Evolutionary conservation across 1,140 invertebrate genomes (phyloP).

Genomic region (Ditylenchus dipsaci): DNA sequence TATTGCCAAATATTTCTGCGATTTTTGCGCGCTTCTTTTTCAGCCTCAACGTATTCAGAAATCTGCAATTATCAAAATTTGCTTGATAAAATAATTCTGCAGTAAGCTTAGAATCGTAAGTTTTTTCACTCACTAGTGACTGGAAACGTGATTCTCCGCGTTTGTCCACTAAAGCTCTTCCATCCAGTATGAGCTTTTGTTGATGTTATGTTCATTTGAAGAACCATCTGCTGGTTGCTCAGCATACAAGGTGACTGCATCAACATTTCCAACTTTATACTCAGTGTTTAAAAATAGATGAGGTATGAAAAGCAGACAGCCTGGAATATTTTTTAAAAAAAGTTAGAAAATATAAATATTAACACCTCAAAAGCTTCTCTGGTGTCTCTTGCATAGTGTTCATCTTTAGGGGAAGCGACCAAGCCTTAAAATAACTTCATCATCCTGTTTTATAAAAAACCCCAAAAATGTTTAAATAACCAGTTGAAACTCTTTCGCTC

Average conservation of each 20-base stretch:
- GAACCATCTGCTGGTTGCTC: constrained; percentile 56
- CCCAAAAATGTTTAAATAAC: constrained; percentile 65
- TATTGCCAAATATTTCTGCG: constrained; percentile 55
- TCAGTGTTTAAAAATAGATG: constrained; percentile 63
- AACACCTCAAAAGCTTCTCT: constrained; percentile 21
- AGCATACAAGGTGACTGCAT: constrained; percentile 66
- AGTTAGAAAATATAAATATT: no score
- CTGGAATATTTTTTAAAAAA: constrained; percentile 61
- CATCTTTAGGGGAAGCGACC: constrained; percentile 75
- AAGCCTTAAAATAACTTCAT: background rate
- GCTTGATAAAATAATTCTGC: constrained; percentile 4
- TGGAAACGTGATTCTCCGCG: constrained; percentile 75
- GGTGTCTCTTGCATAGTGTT: constrained; percentile 57
- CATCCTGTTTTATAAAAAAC: no score
- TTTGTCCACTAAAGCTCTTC: constrained; percentile 75
- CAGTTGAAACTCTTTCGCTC: constrained; percentile 76
- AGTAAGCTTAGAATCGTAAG: background rate
- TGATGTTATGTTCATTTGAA: constrained; percentile 73
- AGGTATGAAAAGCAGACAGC: constrained; percentile 73
- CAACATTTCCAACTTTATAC: constrained; percentile 65
- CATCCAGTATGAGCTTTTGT: constrained; percentile 78
- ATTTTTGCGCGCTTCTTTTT: constrained; percentile 43
- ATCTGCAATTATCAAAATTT: constrained; percentile 34
- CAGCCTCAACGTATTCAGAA: constrained; percentile 47
- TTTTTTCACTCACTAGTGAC: constrained; percentile 65